Conservation (phyloP, 2,113 vertebrate species). For the Pituophis catenifer region DNA sequence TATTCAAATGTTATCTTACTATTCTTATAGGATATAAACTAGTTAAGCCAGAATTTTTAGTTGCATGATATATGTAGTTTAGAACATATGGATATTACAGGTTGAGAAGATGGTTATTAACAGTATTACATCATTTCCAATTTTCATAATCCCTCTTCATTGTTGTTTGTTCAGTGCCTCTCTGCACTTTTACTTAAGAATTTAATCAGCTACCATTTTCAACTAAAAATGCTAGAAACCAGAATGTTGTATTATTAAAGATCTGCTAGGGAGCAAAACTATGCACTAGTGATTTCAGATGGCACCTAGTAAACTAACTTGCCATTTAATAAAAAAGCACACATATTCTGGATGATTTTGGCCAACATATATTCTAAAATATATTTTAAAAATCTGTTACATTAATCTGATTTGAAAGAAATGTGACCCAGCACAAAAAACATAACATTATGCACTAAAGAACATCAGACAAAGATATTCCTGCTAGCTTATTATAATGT, state of each 20-base stretch:
- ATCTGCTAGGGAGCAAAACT: conserved; percentile 8
- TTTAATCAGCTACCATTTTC: background rate
- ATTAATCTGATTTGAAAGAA: background rate
- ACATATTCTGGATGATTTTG: background rate
- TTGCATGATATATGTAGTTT: background rate
- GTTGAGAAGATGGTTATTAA: background rate
- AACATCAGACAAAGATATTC: background rate
- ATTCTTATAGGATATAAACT: background rate
- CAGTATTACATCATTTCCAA: background rate
- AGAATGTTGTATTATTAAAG: conserved; percentile 3
- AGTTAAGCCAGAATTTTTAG: background rate
- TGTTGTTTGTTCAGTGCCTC: background rate
- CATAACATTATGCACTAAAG: background rate
- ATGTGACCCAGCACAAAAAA: background rate
- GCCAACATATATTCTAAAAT: background rate
- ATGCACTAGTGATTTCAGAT: conserved; percentile 13
- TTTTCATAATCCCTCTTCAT: background rate
- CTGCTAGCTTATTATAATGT: background rate
- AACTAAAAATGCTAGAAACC: conserved; percentile 18
- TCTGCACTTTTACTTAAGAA: background rate
- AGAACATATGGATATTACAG: background rate
- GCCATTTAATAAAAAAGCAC: conserved; percentile 10
- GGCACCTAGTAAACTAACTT: conserved; percentile 11
- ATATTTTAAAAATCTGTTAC: background rate
- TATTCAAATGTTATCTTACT: background rate